Evolutionary conservation across 2,888 invertebrate genomes (phyloP), one percentile per base, ranked within the genome.

Genomic region (Podabrus alpinus): DNA sequence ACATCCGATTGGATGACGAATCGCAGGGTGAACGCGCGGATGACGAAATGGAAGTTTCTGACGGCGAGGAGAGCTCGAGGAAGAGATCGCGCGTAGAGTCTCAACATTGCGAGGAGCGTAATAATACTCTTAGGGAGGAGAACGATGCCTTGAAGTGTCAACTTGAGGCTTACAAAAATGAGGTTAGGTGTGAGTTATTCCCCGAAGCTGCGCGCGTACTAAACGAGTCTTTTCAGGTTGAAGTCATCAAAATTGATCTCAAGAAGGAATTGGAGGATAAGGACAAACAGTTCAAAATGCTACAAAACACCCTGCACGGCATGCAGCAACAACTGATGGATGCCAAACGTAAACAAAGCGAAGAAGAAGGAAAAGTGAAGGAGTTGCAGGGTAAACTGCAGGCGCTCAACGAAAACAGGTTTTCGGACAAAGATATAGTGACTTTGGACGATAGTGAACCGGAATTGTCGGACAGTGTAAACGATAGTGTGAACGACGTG

Each of bases 101-200:
- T 5, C 45, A 45, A 45, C 78, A 69, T 21, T 84, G 83, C 66
- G 84, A 85, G 69, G 81, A 81, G 59, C 83, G 84, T 25, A 71
- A 75, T 15, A 83, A 79, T 45, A 45, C 4, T 45, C 81, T 90
- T 9, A 88, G 94, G 91, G 94, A 95, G 77, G 97, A 98, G 86
- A 97, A 97, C 85, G 97, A 97, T 82, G 94, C 94, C 80, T 89
- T 98, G 25, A 92, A 94, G 76, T 97, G 97, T 87, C 96, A 97
- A 88, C 87, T 97, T 82, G 97, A 97, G 87, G 97, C 97, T 0
- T 96, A 96, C 85, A 96, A 96, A 86, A 97, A 97, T 87, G 97
- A 98, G 89, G 87, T 87, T 80, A 75, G 66, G 73, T 29, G n/a
- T 16, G 13, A 10, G 9, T 15, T 0, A 59, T n/a, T 25, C n/a